A percentile compares a stretch with the other conserved stretches of the same genome.
These are phyloP conservation scores for Eilema caniola DNA, from an alignment of 2,888 invertebrate species.

Conservation along the genomic window DNA sequence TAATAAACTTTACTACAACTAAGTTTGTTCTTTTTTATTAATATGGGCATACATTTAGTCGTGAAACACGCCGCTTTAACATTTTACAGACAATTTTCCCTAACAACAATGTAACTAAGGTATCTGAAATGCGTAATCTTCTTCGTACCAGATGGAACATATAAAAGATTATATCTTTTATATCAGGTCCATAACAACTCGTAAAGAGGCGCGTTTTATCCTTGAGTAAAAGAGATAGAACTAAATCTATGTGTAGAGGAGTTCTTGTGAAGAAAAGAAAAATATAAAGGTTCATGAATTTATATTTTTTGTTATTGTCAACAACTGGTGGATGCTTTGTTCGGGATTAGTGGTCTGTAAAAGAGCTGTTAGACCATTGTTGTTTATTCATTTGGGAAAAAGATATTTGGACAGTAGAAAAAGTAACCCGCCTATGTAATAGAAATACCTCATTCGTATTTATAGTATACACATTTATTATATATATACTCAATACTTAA, in stretches of 20 bases:
- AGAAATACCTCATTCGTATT: not conserved
- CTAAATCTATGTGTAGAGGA: conserved; percentile 59
- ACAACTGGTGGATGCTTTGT: conserved; percentile 43
- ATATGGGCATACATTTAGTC: not conserved
- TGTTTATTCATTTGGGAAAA: conserved; percentile 20
- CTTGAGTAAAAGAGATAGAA: conserved; percentile 42
- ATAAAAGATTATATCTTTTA: conserved; percentile 43
- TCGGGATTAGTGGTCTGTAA: conserved; percentile 22
- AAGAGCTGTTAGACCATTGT: conserved; percentile 27
- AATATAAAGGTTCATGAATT: conserved; percentile 56
- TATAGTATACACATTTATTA: not conserved
- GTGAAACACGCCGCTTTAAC: conserved; percentile 14
- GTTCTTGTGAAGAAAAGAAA: conserved; percentile 60
- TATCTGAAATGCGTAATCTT: conserved; percentile 56
- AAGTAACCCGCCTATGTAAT: not conserved
- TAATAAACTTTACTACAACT: no score
- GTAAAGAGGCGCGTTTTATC: conserved; percentile 72
- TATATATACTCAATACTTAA: no score
- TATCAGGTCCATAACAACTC: conserved; percentile 64
- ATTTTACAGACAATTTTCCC: conserved; percentile 25
- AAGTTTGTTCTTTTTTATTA: no score
- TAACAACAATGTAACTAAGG: conserved; percentile 33
- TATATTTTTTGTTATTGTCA: conserved; percentile 49
- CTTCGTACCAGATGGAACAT: conserved; percentile 35
- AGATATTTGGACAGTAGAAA: not conserved